These are phyloP conservation scores for Dysidea cf. avara DNA, from an alignment of 37 sponge, comb jelly and placozoan genomes.

Conservation along the genomic window DNA sequence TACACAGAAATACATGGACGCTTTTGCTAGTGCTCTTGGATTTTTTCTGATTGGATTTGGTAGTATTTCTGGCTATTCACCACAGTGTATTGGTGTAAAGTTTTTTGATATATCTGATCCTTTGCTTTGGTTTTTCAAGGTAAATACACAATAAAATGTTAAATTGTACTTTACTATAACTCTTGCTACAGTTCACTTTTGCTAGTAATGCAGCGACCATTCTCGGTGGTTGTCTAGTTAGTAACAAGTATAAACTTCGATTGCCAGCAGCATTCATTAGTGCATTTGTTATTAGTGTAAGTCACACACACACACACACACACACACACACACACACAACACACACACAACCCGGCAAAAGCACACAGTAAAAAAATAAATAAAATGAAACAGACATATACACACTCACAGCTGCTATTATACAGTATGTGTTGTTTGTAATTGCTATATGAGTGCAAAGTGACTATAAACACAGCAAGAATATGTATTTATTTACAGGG, in stretches of 20 bases:
- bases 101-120: conserved; percentile 36
- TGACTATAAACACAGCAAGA: background rate
- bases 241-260: conserved; percentile 32
- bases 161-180: background rate
- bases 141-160: background rate
- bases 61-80: conserved; percentile 5
- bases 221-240: conserved; percentile 38
- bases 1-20: conserved; percentile 71
- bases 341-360: too few species aligned
- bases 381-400: too few species aligned
- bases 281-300: conserved; percentile 43
- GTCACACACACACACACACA: background rate
- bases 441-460: too few species aligned
- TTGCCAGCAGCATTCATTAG: conserved; percentile 31
- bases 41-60: conserved; percentile 62
- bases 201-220: conserved; percentile 59
- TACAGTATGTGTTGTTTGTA: too few species aligned
- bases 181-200: conserved; percentile 42
- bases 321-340: too few species aligned
- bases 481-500: conserved; percentile 22
- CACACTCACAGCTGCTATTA: background rate
- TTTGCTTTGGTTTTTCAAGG: conserved; percentile 14
- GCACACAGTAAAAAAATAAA: too few species aligned
- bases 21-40: conserved; percentile 66
- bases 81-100: background rate